Evolutionary conservation across 2,888 invertebrate genomes (phyloP).

Genomic region (Spilosoma lubricipeda): DNA sequence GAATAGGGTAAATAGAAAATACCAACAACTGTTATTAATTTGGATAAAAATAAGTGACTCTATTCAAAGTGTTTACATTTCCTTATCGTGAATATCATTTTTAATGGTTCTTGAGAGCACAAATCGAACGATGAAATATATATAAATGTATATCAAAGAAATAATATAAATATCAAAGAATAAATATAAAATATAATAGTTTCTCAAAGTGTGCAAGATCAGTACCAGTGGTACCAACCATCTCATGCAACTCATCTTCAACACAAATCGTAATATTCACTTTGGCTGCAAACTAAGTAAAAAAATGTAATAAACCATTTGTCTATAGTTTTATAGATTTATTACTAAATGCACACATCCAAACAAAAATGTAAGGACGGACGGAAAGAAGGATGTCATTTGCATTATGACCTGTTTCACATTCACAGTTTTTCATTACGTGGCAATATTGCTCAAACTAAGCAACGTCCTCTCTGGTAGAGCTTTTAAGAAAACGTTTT

Average conservation of each 20-base stretch:
- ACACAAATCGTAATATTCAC: too few relatives aligned
- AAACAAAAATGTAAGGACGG: neutral
- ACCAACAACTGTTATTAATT: neutral
- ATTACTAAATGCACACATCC: neutral
- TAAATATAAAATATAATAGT: too few relatives aligned
- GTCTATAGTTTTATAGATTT: too few relatives aligned
- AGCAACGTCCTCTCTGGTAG: neutral
- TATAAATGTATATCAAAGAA: too few relatives aligned
- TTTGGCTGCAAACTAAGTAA: too few relatives aligned
- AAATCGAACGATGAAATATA: neutral
- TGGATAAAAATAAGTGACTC: neutral
- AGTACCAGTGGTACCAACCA: too few relatives aligned
- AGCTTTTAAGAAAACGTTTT: neutral
- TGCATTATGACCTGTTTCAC: neutral
- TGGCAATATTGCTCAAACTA: neutral
- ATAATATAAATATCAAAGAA: too few relatives aligned
- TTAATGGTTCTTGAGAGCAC: neutral
- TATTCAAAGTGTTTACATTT: neutral
- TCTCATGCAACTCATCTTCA: too few relatives aligned
- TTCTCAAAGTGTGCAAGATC: too few relatives aligned
- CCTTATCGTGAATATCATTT: neutral
- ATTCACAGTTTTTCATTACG: neutral
- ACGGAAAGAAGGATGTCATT: too few relatives aligned
- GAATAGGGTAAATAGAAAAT: neutral
- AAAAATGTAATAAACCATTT: too few relatives aligned